Percentiles rank a stretch among this genome's conserved stretches.
Conservation (phyloP, 2,888 invertebrate species). For the Drosophila vallismaia region DNA sequence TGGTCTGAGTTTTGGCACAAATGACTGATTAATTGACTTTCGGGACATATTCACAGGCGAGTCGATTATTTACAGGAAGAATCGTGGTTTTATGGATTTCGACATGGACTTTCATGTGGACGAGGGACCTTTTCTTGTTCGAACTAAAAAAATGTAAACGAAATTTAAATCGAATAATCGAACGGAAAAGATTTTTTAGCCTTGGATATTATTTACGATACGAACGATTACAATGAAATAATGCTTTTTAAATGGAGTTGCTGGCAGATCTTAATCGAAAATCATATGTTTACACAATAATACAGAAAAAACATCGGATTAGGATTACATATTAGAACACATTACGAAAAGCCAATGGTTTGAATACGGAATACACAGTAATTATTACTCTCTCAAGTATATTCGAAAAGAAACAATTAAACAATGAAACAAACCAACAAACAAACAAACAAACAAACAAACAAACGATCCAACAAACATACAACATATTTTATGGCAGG, state of each 20-base stretch:
- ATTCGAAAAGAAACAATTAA: slow-evolving; percentile 27
- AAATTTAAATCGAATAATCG: slow-evolving; percentile 2
- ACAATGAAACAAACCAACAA: slow-evolving; percentile 68
- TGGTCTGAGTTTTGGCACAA: slow-evolving; percentile 9
- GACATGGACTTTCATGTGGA: slow-evolving; percentile 4
- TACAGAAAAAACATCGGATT: slow-evolving; percentile 46
- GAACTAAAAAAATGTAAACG: neutral
- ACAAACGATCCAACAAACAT: slow-evolving; percentile 65
- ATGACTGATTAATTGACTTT: slow-evolving; percentile 12
- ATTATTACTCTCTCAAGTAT: slow-evolving; percentile 51
- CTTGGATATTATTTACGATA: slow-evolving; percentile 5
- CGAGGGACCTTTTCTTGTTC: neutral
- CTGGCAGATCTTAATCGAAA: slow-evolving; percentile 17
- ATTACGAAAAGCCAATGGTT: slow-evolving; percentile 76
- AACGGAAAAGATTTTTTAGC: slow-evolving; percentile 2
- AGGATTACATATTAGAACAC: slow-evolving; percentile 66
- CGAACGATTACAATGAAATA: slow-evolving; percentile 27
- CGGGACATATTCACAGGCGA: slow-evolving; percentile 40
- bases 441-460: slow-evolving; percentile 69
- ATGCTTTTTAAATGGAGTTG: slow-evolving; percentile 17
- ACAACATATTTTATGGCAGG: slow-evolving; percentile 74
- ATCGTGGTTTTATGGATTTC: slow-evolving; percentile 1
- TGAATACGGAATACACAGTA: slow-evolving; percentile 46
- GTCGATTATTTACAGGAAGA: slow-evolving; percentile 30
- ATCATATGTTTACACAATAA: slow-evolving; percentile 39